phyloP scores from a whole-genome alignment of 2,113 vertebrate species.

The Sula dactylatra region DNA sequence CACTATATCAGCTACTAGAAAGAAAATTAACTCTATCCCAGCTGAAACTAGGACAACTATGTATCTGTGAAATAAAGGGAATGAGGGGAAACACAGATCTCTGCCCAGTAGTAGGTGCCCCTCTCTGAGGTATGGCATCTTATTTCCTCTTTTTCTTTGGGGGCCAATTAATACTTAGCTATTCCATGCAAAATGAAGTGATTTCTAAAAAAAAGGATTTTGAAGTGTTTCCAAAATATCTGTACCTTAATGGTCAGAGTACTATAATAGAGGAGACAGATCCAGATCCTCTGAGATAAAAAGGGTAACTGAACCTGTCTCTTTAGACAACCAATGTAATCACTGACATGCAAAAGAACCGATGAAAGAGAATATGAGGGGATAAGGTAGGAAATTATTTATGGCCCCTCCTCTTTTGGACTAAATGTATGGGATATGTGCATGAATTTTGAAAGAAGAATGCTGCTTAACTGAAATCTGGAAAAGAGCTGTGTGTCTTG shows the following conservation, averaged over 20 bases:
- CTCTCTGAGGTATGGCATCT: not conserved
- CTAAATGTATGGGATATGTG: not conserved
- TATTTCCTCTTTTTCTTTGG: not conserved
- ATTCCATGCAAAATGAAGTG: not conserved
- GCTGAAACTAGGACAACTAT: no score
- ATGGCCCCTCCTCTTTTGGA: not conserved
- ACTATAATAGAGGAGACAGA: not conserved
- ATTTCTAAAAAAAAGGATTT: not conserved
- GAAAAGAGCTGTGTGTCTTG: not conserved
- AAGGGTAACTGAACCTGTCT: not conserved
- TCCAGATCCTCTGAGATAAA: not conserved
- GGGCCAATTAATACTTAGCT: not conserved
- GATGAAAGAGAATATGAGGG: not conserved
- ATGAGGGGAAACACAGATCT: not conserved
- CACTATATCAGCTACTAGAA: no score
- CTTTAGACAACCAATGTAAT: not conserved
- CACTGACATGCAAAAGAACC: not conserved
- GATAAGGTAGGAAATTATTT: not conserved
- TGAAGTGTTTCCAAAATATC: not conserved
- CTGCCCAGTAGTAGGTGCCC: not conserved
- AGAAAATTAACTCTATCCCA: no score
- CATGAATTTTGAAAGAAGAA: not conserved
- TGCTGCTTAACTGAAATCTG: not conserved
- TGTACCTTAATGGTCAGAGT: not conserved
- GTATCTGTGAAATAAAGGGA: not conserved